Evolutionary conservation across 1,140 invertebrate genomes (phyloP).

Genomic region (Meloidogyne exigua): DNA sequence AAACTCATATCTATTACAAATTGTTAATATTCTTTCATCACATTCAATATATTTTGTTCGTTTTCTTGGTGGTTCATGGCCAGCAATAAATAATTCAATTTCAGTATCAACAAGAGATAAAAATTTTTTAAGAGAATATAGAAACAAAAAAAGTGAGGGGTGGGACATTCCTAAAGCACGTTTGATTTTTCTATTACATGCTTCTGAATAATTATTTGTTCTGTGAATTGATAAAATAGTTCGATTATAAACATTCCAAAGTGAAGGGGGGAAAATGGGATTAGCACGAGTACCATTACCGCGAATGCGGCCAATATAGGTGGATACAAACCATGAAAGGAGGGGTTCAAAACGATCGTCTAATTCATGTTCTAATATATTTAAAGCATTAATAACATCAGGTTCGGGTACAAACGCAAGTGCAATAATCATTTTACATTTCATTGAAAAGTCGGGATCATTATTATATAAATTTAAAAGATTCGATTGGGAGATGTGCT

Average conservation of each 20-base stretch:
- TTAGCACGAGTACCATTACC: neutral
- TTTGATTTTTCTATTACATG: neutral
- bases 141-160: neutral
- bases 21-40: too few species aligned
- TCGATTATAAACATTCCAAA: neutral
- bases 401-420: neutral
- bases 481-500: too few species aligned
- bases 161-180: neutral
- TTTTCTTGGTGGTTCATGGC: too few species aligned
- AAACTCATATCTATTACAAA: too few species aligned
- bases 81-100: too few species aligned
- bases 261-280: neutral
- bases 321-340: neutral
- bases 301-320: neutral
- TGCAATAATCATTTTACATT: neutral
- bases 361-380: neutral
- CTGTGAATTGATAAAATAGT: neutral
- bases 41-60: too few species aligned
- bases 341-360: neutral
- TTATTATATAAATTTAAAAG: neutral
- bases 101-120: too few species aligned
- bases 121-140: too few species aligned
- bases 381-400: neutral
- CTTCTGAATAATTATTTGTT: slow-evolving; percentile 7
- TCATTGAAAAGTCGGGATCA: neutral